phyloP scores from a whole-genome alignment of 2,113 vertebrate genomes.

The Tinamus guttatus region DNA sequence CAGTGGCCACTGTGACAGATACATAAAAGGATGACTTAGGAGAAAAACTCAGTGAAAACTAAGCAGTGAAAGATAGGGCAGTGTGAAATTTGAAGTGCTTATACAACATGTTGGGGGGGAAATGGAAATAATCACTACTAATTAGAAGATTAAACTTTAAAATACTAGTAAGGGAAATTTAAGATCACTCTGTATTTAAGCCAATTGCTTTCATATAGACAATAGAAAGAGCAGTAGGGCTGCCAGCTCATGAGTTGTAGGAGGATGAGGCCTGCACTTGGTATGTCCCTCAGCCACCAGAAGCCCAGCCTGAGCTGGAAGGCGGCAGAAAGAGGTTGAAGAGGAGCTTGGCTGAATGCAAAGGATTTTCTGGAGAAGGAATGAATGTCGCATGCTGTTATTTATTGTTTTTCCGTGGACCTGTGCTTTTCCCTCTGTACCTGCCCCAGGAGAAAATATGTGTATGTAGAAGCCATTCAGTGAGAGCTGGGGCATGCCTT shows the following conservation, averaged over 20 bases:
- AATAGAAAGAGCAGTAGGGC: not conserved
- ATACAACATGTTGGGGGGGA: fast-evolving
- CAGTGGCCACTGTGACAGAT: not conserved
- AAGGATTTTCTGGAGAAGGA: not conserved
- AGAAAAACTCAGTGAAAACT: not conserved
- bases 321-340: not conserved
- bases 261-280: not conserved
- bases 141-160: not conserved
- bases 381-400: not conserved
- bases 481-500: not conserved
- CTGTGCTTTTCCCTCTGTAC: not conserved
- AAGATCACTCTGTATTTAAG: not conserved
- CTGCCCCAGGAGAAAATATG: not conserved
- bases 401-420: not conserved
- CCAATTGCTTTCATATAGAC: not conserved
- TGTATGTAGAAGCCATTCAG: not conserved
- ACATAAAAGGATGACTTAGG: not conserved
- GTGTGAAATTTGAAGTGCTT: not conserved
- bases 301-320: not conserved
- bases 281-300: not conserved
- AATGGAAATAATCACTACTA: not conserved
- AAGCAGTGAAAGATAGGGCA: not conserved
- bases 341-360: not conserved
- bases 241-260: not conserved
- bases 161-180: not conserved